Conservation (phyloP, 2,888 invertebrate genomes). For the Drosophila stalkeri region DNA sequence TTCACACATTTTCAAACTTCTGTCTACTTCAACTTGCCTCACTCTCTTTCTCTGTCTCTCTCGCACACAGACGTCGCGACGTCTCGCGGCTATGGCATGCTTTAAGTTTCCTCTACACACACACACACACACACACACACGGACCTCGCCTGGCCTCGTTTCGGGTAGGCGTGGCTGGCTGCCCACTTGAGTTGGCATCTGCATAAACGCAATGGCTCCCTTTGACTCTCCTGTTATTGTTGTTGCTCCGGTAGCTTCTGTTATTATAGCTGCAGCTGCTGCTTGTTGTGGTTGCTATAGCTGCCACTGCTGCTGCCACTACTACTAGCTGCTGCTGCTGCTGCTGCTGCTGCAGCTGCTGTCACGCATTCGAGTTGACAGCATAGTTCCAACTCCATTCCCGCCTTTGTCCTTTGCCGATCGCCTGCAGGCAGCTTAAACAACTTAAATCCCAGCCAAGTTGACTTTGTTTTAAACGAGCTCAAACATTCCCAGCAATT, state of each 20-base stretch:
- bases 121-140: slow-evolving; percentile 18
- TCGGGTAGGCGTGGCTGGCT: slow-evolving; percentile 39
- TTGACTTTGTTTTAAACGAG: slow-evolving; percentile 40
- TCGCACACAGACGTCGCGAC: slow-evolving; percentile 19
- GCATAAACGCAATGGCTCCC: slow-evolving; percentile 70
- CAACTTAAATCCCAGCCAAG: slow-evolving; percentile 45
- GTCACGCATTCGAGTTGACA: slow-evolving; percentile 61
- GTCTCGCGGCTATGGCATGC: slow-evolving; percentile 29
- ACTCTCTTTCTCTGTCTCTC: background rate
- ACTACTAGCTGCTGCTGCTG: slow-evolving; percentile 16
- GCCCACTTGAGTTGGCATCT: slow-evolving; percentile 77
- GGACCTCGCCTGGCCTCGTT: slow-evolving; percentile 64
- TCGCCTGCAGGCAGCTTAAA: slow-evolving; percentile 44
- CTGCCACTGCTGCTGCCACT: slow-evolving; percentile 8
- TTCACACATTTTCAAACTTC: slow-evolving; percentile 40
- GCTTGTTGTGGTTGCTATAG: slow-evolving; percentile 8
- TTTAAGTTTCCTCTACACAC: slow-evolving; percentile 52
- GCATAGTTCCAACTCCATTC: background rate
- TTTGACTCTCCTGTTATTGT: slow-evolving; percentile 37
- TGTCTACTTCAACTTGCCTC: background rate
- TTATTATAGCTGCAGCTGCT: slow-evolving; percentile 27
- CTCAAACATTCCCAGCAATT: slow-evolving; percentile 10
- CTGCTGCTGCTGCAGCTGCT: slow-evolving; percentile 28
- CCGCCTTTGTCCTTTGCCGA: background rate
- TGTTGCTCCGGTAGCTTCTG: slow-evolving; percentile 39